Base-by-base conservation (phyloP, 2,888 invertebrate species). In the Eilema sororculum region DNA sequence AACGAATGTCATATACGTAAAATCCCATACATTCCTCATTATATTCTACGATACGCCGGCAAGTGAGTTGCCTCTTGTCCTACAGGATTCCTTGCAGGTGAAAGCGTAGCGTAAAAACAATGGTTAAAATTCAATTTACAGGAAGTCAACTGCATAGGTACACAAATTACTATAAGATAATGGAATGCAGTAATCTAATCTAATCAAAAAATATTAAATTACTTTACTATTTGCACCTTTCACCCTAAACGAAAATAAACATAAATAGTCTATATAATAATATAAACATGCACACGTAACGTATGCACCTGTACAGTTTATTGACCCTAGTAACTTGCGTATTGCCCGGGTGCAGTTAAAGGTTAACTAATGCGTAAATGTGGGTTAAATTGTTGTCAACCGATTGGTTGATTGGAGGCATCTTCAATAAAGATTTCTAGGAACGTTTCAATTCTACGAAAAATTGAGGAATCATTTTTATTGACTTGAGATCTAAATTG, bases 271-370 rank as follows among this genome's bases (percentile, higher is more conserved):
- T 20, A 46, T 52, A 52, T n/a, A n/a, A n/a, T n/a, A n/a, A n/a
- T n/a, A n/a, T n/a, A 52, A 52, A 52, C 52, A 52, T 52, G 52
- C 52, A n/a, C n/a, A 52, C n/a, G 52, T 52, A 52, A n/a, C n/a
- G 52, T 52, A 52, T 52, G 52, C 52, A 52, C 52, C 52, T 52
- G 52, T 52, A n/a, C 20, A n/a, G 52, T n/a, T 52, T 52, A 52
- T 52, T 52, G 52, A n/a, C 52, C 52, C n/a, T 20, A n/a, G 52
- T 52, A 20, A 0, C n/a, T 52, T 52, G n/a, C 20, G 9, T 52
- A 52, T 52, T 52, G 20, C n/a, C 52, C n/a, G 20, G 16, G 12
- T 46, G 46, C 20, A 46, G 0, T 46, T 46, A 20, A 20, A 46
- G 20, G 46, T 46, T 6, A 46, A 16, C 52, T n/a, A 52, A 52